Conservation (phyloP, 2,113 vertebrate genomes). For the Hippocampus guttulatus region DNA sequence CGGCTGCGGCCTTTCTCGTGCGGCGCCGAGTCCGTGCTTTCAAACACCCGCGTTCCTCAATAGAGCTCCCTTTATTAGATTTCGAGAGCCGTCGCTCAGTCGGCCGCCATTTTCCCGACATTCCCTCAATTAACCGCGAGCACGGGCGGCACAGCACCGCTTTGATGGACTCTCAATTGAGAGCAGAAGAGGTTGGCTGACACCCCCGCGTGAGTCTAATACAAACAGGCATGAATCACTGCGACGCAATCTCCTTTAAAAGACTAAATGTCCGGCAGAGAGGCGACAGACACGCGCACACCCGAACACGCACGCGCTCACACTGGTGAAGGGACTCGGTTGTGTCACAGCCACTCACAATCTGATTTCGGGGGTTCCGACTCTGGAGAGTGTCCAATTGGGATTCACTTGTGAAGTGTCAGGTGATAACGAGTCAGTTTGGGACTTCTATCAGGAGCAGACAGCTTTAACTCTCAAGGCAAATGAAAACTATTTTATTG, state of each 20-base stretch:
- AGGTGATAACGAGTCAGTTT: constrained; percentile 48
- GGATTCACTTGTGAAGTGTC: constrained; percentile 60
- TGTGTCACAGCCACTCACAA: constrained; percentile 47
- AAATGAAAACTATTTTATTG: constrained; percentile 21
- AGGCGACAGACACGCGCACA: constrained; percentile 16
- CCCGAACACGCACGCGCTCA: not conserved
- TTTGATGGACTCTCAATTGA: constrained; percentile 46
- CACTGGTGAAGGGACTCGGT: constrained; percentile 30
- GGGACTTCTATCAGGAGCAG: constrained; percentile 46
- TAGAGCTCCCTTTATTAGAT: not conserved
- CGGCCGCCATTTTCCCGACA: constrained; percentile 1
- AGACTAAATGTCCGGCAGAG: constrained; percentile 37
- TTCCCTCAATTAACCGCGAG: constrained; percentile 11
- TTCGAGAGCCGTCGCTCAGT: not conserved
- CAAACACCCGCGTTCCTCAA: not conserved
- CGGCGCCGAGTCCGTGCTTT: no score
- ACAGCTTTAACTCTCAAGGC: constrained; percentile 31
- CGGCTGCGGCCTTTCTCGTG: no score
- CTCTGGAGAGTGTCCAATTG: constrained; percentile 54
- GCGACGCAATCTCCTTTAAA: constrained; percentile 32
- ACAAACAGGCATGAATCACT: constrained; percentile 14
- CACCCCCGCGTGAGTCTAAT: constrained; percentile 32
- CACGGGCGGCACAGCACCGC: constrained; percentile 3
- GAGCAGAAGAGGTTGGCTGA: constrained; percentile 25
- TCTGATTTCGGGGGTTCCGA: constrained; percentile 48